Conservation (phyloP, 2,113 vertebrate species). For the Delphinus delphis region DNA sequence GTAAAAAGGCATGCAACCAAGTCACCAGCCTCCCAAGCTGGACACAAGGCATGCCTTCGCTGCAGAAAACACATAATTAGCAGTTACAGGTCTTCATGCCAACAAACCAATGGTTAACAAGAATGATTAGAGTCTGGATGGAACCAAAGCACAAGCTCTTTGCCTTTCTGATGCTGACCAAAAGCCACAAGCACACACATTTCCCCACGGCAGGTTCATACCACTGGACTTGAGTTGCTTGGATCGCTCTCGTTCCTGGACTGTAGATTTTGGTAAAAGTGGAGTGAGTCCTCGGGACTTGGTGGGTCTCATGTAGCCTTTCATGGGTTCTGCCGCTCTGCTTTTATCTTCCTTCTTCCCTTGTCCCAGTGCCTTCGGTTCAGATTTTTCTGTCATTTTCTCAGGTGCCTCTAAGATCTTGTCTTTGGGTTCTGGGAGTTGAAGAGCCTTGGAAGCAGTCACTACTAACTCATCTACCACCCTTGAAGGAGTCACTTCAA, state of each 20-base stretch:
- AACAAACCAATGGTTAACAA: constrained; percentile 37
- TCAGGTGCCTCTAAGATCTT: not conserved
- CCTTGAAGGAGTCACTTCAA: not conserved
- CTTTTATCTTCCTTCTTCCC: constrained; percentile 62
- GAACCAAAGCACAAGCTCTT: constrained; percentile 67
- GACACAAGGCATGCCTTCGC: constrained; percentile 74
- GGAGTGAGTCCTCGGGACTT: constrained; percentile 78
- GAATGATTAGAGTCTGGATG: constrained; percentile 47
- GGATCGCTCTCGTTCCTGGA: constrained; percentile 47
- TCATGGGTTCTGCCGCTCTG: constrained; percentile 74
- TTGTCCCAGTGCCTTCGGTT: not conserved
- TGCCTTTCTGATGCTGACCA: constrained; percentile 16
- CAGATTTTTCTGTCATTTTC: not conserved
- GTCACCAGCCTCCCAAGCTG: constrained; percentile 52
- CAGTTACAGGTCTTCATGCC: constrained; percentile 69
- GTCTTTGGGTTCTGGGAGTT: rapidly evolving
- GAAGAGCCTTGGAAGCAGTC: not conserved
- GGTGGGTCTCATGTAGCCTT: constrained; percentile 88
- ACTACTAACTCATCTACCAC: not conserved
- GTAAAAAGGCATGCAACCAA: constrained; percentile 79
- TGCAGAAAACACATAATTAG: constrained; percentile 47
- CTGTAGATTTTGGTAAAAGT: constrained; percentile 19
- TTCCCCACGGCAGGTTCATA: constrained; percentile 18
- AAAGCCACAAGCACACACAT: constrained; percentile 80
- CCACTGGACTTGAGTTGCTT: constrained; percentile 35